These are phyloP conservation scores for Microcaecilia unicolor DNA, from an alignment of 2,797 vertebrate genomes.

Conservation along the genomic window DNA sequence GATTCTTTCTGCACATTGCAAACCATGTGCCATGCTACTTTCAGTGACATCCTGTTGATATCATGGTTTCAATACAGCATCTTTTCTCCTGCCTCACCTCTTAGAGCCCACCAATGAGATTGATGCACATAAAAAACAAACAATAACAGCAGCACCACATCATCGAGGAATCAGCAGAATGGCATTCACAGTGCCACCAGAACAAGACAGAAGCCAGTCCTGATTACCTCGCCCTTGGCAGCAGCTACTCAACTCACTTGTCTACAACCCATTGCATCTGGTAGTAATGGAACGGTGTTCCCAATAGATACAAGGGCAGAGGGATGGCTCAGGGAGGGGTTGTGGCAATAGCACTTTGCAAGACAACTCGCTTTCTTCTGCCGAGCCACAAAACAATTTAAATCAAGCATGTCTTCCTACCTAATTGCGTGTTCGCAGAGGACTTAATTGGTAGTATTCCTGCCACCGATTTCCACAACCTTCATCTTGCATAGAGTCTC, in stretches of 20 bases:
- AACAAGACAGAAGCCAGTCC: no score
- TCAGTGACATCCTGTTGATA: no score
- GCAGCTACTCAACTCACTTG: neutral
- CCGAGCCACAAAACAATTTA: conserved; percentile 46
- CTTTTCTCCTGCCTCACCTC: no score
- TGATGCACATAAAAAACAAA: no score
- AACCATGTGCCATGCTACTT: no score
- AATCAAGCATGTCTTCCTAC: conserved; percentile 47
- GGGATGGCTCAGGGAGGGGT: conserved; percentile 18
- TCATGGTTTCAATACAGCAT: no score
- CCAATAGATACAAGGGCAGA: conserved; percentile 18
- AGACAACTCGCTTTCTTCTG: conserved; percentile 9
- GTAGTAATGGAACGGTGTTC: conserved; percentile 12
- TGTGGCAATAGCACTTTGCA: conserved; percentile 18
- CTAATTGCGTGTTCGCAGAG: conserved; percentile 51
- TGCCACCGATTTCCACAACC: conserved; percentile 25
- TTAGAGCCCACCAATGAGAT: no score
- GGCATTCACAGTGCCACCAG: no score
- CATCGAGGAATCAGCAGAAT: no score
- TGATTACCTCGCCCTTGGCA: no score
- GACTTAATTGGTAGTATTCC: conserved; percentile 52
- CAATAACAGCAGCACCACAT: no score
- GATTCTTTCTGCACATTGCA: no score
- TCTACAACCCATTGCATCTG: neutral
- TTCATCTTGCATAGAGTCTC: conserved; percentile 26